Percentiles rank a stretch among this genome's conserved stretches.
These are phyloP conservation scores for Cantharis rustica DNA, from an alignment of 2,888 invertebrate species.

Conservation along the genomic window DNA sequence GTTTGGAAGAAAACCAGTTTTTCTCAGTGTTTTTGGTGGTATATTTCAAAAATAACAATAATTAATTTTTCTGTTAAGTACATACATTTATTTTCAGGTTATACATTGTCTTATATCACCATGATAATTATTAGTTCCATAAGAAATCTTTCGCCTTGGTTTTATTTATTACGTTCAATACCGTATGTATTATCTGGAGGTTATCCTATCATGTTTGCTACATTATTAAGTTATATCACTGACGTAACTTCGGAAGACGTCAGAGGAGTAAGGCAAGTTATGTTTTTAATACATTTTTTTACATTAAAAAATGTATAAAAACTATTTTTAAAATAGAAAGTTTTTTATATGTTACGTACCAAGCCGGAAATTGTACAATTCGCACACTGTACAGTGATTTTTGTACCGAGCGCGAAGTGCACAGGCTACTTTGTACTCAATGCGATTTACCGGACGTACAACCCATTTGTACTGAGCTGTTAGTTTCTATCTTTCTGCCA, in stretches of 20 bases:
- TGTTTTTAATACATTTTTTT: too few relatives aligned
- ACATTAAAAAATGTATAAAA: too few relatives aligned
- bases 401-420: too few relatives aligned
- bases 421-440: too few relatives aligned
- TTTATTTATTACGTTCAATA: conserved; percentile 60
- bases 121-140: conserved; percentile 23
- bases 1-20: conserved; percentile 74
- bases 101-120: conserved; percentile 12
- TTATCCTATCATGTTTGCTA: conserved; percentile 64
- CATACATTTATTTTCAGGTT: conserved; percentile 20
- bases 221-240: conserved; percentile 60
- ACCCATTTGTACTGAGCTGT: too few relatives aligned
- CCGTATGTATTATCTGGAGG: conserved; percentile 68
- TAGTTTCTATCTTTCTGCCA: too few relatives aligned
- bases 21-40: conserved; percentile 66
- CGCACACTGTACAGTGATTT: too few relatives aligned
- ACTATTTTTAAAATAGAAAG: too few relatives aligned
- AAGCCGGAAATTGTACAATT: too few relatives aligned
- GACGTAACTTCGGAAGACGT: conserved; percentile 66
- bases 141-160: conserved; percentile 47
- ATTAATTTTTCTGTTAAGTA: background rate
- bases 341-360: too few relatives aligned
- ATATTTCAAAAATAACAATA: background rate
- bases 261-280: conserved; percentile 64
- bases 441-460: too few relatives aligned